A percentile compares a stretch with the other conserved stretches of the same genome.
Evolutionary conservation across 2,113 vertebrate genomes (phyloP).

Genomic region (zebrafish (Danio rerio)): DNA sequence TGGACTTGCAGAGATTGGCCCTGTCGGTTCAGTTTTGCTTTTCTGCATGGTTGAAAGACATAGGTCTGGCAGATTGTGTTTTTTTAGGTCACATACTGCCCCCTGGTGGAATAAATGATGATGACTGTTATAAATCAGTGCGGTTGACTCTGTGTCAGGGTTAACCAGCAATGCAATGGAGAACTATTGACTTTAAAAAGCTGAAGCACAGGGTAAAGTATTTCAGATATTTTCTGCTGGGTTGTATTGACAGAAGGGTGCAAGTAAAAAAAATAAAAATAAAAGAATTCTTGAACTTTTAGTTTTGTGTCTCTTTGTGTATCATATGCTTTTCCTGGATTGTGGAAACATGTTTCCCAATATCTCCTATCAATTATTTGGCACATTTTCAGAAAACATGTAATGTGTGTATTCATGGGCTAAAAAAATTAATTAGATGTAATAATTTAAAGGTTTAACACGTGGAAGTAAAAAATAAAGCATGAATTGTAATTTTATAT

Average conservation of each 20-base stretch:
- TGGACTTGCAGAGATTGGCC: constrained; percentile 68
- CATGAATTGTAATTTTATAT: neutral
- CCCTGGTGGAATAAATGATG: constrained; percentile 69
- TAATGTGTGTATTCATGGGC: neutral
- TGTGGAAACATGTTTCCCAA: neutral
- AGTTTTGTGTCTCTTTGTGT: neutral
- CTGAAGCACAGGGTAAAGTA: neutral
- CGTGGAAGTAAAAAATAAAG: neutral
- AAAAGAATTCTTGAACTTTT: neutral
- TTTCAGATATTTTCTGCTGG: neutral
- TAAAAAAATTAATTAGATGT: neutral
- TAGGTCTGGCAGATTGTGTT: constrained; percentile 32
- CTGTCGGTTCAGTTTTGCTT: constrained; percentile 65
- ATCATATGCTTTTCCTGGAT: neutral
- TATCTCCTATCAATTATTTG: neutral
- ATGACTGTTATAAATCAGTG: constrained; percentile 57
- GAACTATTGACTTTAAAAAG: constrained; percentile 49
- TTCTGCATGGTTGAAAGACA: constrained; percentile 51
- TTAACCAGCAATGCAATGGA: constrained; percentile 58
- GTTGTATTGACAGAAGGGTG: neutral
- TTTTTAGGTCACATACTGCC: constrained; percentile 80
- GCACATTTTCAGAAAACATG: neutral
- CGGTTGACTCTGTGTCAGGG: constrained; percentile 53
- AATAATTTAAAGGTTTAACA: neutral
- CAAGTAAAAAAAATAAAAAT: neutral